phyloP scores from a whole-genome alignment of 2,797 vertebrate species.

The Helarctos malayanus region DNA sequence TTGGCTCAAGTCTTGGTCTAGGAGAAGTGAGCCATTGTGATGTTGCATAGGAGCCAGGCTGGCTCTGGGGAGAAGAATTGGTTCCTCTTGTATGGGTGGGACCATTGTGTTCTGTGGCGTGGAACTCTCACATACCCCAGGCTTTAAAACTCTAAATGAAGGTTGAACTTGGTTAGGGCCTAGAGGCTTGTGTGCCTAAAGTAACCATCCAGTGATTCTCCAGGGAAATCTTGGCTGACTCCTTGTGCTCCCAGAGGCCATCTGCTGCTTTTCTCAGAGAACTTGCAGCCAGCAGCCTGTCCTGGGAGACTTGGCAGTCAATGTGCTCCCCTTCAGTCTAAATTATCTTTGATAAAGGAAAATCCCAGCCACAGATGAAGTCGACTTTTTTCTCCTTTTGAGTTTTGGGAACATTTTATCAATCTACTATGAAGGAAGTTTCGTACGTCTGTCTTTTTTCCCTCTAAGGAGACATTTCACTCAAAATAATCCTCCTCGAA shows the following conservation, averaged over 20 bases:
- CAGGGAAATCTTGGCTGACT: constrained; percentile 76
- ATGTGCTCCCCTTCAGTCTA: background rate
- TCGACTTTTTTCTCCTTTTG: constrained; percentile 14
- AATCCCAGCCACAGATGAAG: constrained; percentile 21
- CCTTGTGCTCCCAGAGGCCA: constrained; percentile 63
- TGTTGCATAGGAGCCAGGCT: background rate
- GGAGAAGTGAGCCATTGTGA: background rate
- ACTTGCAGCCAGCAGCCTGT: constrained; percentile 72
- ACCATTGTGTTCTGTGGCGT: background rate
- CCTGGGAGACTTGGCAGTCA: constrained; percentile 66
- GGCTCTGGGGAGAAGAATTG: background rate
- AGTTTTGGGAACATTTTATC: constrained; percentile 58
- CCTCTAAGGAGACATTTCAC: constrained; percentile 40
- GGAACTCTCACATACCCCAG: background rate
- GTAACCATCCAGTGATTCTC: constrained; percentile 72
- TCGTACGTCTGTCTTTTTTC: background rate
- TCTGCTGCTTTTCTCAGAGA: constrained; percentile 74
- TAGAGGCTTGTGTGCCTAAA: background rate
- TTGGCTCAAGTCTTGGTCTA: background rate
- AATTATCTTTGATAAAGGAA: constrained; percentile 60
- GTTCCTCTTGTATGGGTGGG: background rate
- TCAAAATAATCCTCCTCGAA: constrained; percentile 45
- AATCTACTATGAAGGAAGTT: constrained; percentile 35
- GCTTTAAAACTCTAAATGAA: constrained; percentile 1
- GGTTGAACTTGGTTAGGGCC: background rate